These are phyloP conservation scores for Brachylomia viminalis DNA, from an alignment of 2,888 invertebrate genomes.

Conservation along the genomic window DNA sequence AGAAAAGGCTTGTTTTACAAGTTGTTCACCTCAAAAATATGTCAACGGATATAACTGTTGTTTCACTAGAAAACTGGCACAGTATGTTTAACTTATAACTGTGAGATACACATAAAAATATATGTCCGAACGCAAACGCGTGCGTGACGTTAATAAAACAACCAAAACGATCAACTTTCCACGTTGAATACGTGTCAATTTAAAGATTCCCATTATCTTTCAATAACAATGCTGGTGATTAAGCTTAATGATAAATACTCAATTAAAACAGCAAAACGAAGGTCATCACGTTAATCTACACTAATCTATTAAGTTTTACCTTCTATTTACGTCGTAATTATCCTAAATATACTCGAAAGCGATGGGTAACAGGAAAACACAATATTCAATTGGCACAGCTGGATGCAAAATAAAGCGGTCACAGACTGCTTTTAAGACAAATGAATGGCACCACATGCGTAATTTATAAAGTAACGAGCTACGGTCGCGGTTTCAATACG, in stretches of 20 bases:
- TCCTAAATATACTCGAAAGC: conserved; percentile 37
- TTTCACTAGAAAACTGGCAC: conserved; percentile 36
- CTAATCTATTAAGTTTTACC: conserved; percentile 52
- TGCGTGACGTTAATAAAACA: conserved; percentile 5
- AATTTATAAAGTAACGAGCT: conserved; percentile 54
- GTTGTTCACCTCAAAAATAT: conserved; percentile 26
- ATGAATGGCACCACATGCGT: conserved; percentile 33
- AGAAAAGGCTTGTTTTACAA: neutral
- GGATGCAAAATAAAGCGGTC: conserved; percentile 39
- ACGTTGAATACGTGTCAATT: conserved; percentile 65
- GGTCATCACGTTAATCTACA: conserved; percentile 49
- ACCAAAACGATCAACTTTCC: conserved; percentile 27
- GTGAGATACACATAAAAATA: conserved; percentile 22
- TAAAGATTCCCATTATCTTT: conserved; percentile 56
- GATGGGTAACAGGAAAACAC: conserved; percentile 56
- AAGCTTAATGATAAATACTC: conserved; percentile 53
- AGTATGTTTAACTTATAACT: conserved; percentile 30
- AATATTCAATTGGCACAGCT: conserved; percentile 64
- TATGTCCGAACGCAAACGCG: neutral
- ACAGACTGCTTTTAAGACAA: conserved; percentile 39
- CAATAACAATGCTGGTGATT: conserved; percentile 57
- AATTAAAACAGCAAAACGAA: conserved; percentile 44
- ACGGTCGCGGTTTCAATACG: conserved; percentile 49
- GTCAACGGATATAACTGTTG: conserved; percentile 49
- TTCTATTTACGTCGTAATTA: conserved; percentile 42